A percentile compares a stretch with the other conserved stretches of the same genome.
Evolutionary conservation across 2,888 invertebrate species (phyloP).

Genomic region (Ormia ochracea): DNA sequence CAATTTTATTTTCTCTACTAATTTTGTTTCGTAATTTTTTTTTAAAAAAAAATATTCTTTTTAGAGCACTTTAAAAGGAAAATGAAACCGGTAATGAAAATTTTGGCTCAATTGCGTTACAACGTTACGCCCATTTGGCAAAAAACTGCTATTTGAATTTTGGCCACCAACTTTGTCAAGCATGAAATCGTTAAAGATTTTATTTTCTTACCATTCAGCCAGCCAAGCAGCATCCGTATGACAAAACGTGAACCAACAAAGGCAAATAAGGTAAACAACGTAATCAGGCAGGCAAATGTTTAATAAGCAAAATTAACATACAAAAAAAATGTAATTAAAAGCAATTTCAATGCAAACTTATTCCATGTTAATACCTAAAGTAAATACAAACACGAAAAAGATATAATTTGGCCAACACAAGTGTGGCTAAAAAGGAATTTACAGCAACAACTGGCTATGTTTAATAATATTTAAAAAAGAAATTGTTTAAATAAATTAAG

Average conservation of each 20-base stretch:
- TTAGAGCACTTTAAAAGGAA: background rate
- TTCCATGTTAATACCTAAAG: conserved; percentile 35
- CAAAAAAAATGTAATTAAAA: conserved; percentile 58
- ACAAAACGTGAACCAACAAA: background rate
- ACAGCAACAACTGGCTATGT: background rate
- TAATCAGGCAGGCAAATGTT: conserved; percentile 47
- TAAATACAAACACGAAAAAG: conserved; percentile 45
- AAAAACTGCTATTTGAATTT: conserved; percentile 45
- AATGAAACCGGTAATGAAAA: background rate
- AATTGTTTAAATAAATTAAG: conserved; percentile 13
- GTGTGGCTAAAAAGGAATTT: background rate
- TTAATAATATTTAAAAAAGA: background rate
- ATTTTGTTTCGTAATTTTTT: background rate
- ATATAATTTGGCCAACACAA: background rate
- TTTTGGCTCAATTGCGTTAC: conserved; percentile 24
- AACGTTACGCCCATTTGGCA: conserved; percentile 51
- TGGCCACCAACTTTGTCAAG: conserved; percentile 49
- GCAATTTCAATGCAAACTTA: conserved; percentile 22
- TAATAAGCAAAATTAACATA: conserved; percentile 38
- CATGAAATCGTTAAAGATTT: conserved; percentile 21
- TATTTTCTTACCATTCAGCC: background rate
- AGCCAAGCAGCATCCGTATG: background rate
- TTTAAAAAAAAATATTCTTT: no score
- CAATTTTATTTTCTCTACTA: background rate
- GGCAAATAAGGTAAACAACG: conserved; percentile 25